These are phyloP conservation scores for Calonectris borealis DNA, from an alignment of 2,113 vertebrate genomes.

Conservation along the genomic window DNA sequence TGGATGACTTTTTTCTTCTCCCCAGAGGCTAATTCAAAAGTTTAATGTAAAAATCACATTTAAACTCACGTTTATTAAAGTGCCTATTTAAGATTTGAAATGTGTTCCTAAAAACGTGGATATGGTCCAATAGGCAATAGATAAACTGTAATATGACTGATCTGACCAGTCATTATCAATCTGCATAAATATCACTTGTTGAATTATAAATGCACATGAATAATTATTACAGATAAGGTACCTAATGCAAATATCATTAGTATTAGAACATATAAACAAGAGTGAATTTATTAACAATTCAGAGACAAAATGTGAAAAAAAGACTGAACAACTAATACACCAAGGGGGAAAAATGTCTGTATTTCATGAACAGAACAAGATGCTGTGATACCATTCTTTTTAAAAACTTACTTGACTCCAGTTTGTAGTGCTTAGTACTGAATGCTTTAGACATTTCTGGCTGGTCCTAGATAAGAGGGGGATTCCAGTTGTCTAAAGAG, in stretches of 20 bases:
- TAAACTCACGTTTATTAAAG: background rate
- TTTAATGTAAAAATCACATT: background rate
- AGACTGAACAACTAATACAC: background rate
- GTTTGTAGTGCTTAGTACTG: background rate
- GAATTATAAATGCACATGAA: background rate
- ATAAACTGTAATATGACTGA: background rate
- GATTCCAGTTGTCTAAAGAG: background rate
- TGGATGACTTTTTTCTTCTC: background rate
- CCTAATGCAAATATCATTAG: background rate
- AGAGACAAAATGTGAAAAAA: background rate
- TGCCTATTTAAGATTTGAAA: background rate
- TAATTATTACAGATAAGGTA: background rate
- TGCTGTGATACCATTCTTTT: background rate
- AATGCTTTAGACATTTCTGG: background rate
- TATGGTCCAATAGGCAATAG: background rate
- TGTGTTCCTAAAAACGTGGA: background rate
- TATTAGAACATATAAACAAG: background rate
- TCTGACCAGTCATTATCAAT: background rate
- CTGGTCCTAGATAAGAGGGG: background rate
- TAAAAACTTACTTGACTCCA: background rate
- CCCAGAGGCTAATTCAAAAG: background rate
- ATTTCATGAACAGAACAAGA: background rate
- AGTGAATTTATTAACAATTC: background rate
- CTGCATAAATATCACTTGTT: background rate
- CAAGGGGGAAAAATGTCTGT: fast-evolving